Conservation (phyloP, 1,140 invertebrate genomes). For the Apis dorsata region DNA sequence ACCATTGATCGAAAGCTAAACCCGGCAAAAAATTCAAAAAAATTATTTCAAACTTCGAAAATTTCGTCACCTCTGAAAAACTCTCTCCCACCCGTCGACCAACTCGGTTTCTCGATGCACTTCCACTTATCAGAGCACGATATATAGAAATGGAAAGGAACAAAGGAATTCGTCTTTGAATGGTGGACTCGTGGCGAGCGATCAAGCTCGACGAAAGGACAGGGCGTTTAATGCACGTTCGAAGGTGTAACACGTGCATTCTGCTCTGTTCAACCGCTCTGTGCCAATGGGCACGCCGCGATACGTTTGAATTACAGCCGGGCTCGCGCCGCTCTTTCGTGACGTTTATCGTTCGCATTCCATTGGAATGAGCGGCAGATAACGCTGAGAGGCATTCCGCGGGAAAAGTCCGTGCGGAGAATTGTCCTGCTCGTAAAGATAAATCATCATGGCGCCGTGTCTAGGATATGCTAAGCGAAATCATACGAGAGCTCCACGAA, state of each 20-base stretch:
- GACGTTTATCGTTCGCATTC: constrained; percentile 58
- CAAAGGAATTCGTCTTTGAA: not conserved
- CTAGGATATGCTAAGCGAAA: no score
- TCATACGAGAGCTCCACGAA: no score
- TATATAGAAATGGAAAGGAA: not conserved
- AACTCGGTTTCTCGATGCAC: no score
- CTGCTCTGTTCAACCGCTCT: constrained; percentile 24
- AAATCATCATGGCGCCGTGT: not conserved
- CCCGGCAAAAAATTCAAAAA: no score
- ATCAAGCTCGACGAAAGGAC: not conserved
- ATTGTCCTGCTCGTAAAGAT: constrained; percentile 40
- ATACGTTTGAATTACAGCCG: constrained; percentile 42
- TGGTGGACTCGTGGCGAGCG: no score
- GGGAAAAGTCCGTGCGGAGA: constrained; percentile 16
- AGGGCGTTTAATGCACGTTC: constrained; percentile 20
- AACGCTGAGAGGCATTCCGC: constrained; percentile 50
- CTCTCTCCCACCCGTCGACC: no score
- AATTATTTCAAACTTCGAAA: no score
- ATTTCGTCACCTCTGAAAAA: no score
- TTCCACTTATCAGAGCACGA: no score
- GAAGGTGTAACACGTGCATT: not conserved
- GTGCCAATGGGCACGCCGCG: constrained; percentile 19
- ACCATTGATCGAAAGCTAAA: no score
- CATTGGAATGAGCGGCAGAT: constrained; percentile 47
- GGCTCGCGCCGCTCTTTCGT: constrained; percentile 31